phyloP scores from a whole-genome alignment of 2,888 invertebrate species.

The Quadriops clusia region DNA sequence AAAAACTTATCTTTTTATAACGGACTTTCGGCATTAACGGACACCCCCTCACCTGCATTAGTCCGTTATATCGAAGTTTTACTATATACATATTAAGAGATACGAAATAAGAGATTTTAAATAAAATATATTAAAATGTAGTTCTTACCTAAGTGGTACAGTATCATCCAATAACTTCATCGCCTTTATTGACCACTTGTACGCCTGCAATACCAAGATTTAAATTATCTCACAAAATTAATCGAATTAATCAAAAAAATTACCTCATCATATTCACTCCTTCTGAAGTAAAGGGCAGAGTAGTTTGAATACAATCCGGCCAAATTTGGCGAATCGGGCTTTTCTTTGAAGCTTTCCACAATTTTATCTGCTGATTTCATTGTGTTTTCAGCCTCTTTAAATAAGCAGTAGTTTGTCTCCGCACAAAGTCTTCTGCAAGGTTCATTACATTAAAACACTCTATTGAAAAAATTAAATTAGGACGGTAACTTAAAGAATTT shows the following conservation, averaged over 20 bases:
- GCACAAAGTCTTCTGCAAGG: constrained; percentile 65
- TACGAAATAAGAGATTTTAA: not conserved
- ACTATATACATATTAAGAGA: too few relatives aligned
- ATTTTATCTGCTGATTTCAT: constrained; percentile 46
- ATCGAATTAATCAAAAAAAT: constrained; percentile 24
- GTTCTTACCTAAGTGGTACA: constrained; percentile 47
- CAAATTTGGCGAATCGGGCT: constrained; percentile 38
- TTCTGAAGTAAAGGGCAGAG: constrained; percentile 69
- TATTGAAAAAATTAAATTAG: constrained; percentile 4
- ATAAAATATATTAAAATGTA: not conserved
- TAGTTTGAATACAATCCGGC: constrained; percentile 75
- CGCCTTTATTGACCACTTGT: constrained; percentile 68
- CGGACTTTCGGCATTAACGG: too few relatives aligned
- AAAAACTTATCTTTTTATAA: too few relatives aligned
- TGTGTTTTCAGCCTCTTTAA: constrained; percentile 63
- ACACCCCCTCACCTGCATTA: too few relatives aligned
- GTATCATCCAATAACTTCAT: constrained; percentile 51
- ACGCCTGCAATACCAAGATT: constrained; percentile 37
- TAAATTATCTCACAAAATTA: constrained; percentile 7
- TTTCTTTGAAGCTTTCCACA: constrained; percentile 39
- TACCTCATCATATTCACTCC: constrained; percentile 75
- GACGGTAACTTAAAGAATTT: too few relatives aligned
- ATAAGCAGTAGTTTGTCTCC: constrained; percentile 71
- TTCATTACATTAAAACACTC: constrained; percentile 9
- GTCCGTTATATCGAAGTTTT: too few relatives aligned